Conservation (phyloP, 2,113 vertebrate genomes). For the Picathartes gymnocephalus region DNA sequence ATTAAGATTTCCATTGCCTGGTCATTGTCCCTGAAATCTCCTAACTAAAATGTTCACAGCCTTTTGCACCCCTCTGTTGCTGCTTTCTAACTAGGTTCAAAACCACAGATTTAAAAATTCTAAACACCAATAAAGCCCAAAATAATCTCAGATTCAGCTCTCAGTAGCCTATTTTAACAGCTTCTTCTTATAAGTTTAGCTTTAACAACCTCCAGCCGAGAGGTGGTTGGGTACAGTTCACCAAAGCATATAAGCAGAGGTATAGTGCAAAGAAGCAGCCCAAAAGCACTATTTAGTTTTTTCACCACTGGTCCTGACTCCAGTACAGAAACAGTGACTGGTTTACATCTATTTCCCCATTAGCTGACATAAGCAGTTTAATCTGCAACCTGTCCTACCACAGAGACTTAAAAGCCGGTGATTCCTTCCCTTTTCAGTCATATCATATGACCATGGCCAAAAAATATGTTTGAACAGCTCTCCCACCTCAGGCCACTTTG, state of each 20-base stretch:
- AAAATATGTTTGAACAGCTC: neutral
- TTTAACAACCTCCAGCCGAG: neutral
- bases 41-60: neutral
- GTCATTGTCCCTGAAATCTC: neutral
- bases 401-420: neutral
- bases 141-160: neutral
- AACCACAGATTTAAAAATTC: neutral
- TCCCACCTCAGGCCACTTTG: neutral
- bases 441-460: neutral
- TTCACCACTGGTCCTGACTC: neutral
- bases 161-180: neutral
- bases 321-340: neutral
- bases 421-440: neutral
- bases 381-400: neutral
- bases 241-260: neutral
- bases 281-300: neutral
- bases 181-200: neutral
- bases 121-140: neutral
- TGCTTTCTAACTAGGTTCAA: neutral
- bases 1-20: neutral
- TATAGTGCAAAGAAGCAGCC: neutral
- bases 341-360: neutral
- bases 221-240: neutral
- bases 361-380: neutral
- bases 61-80: neutral